A percentile compares a stretch with the other conserved stretches of the same genome.
Conservation (phyloP, 2,888 invertebrate species). For the Thereva nobilitata region DNA sequence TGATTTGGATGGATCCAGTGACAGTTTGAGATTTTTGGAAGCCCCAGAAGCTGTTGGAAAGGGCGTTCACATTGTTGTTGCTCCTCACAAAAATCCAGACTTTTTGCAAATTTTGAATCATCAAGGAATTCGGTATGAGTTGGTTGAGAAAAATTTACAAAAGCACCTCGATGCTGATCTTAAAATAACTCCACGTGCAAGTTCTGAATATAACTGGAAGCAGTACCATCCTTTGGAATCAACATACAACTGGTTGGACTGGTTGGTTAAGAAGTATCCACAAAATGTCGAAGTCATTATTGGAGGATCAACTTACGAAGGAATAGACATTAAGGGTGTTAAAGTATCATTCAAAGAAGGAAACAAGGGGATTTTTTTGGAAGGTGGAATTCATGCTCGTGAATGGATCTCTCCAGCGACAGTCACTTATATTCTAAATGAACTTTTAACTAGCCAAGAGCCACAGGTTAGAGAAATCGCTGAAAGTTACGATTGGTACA, state of each 20-base stretch:
- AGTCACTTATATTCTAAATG: conserved; percentile 60
- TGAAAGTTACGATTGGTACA: conserved; percentile 65
- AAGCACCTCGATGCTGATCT: conserved; percentile 47
- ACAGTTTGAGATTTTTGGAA: conserved; percentile 60
- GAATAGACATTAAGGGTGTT: conserved; percentile 57
- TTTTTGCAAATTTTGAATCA: conserved; percentile 47
- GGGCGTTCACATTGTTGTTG: conserved; percentile 60
- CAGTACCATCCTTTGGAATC: conserved; percentile 18
- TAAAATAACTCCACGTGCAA: conserved; percentile 39
- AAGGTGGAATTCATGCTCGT: conserved; percentile 52
- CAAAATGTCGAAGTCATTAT: conserved; percentile 56
- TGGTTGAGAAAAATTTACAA: conserved; percentile 57
- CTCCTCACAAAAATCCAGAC: conserved; percentile 52
- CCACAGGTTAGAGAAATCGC: conserved; percentile 54
- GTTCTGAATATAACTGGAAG: conserved; percentile 45
- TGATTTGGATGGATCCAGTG: conserved; percentile 55
- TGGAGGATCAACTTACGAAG: conserved; percentile 60
- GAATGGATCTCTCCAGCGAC: conserved; percentile 63
- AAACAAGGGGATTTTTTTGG: conserved; percentile 55
- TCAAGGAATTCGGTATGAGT: conserved; percentile 59
- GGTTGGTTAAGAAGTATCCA: conserved; percentile 55
- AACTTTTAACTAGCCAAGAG: conserved; percentile 59
- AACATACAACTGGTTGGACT: conserved; percentile 20
- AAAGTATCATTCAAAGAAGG: conserved; percentile 44
- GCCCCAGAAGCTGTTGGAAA: conserved; percentile 57